A percentile compares a stretch with the other conserved stretches of the same genome.
These are phyloP conservation scores for Sebastes itinus DNA, from an alignment of 2,797 vertebrate genomes.

Conservation along the genomic window DNA sequence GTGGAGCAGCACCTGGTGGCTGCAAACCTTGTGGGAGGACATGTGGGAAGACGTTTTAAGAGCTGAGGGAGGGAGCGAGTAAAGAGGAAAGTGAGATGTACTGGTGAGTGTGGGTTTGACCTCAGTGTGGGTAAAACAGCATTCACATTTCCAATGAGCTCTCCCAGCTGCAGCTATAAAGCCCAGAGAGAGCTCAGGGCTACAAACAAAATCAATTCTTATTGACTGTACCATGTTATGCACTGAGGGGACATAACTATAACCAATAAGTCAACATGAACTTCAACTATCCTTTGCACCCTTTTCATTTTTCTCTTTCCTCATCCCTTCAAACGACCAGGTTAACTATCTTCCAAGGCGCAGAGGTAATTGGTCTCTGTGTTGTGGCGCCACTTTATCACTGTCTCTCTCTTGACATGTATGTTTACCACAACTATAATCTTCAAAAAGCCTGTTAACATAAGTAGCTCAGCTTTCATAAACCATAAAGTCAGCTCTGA, in stretches of 20 bases:
- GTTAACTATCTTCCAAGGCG: conserved; percentile 66
- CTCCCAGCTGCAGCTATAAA: conserved; percentile 51
- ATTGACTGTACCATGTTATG: conserved; percentile 56
- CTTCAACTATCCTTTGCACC: conserved; percentile 15
- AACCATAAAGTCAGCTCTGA: conserved; percentile 84
- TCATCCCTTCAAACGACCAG: conserved; percentile 61
- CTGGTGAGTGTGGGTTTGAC: conserved; percentile 60
- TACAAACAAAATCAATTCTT: conserved; percentile 64
- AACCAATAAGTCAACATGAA: conserved; percentile 46
- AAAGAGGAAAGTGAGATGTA: conserved; percentile 61
- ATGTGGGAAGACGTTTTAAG: conserved; percentile 63
- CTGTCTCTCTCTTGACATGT: conserved; percentile 81
- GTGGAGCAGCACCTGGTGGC: conserved; percentile 63
- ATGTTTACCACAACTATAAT: conserved; percentile 88
- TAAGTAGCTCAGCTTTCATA: conserved; percentile 88
- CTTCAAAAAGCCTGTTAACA: conserved; percentile 89
- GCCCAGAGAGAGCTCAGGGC: conserved; percentile 46
- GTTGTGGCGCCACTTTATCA: conserved; percentile 73
- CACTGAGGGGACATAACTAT: conserved; percentile 39
- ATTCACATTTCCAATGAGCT: conserved; percentile 42
- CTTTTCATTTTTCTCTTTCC: conserved; percentile 17
- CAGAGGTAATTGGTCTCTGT: conserved; percentile 75
- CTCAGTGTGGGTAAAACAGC: conserved; percentile 54
- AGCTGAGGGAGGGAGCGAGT: conserved; percentile 44
- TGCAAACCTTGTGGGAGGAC: conserved; percentile 60